These are phyloP conservation scores for Parapsyche elsis DNA, from an alignment of 1,140 invertebrate genomes.

Conservation along the genomic window DNA sequence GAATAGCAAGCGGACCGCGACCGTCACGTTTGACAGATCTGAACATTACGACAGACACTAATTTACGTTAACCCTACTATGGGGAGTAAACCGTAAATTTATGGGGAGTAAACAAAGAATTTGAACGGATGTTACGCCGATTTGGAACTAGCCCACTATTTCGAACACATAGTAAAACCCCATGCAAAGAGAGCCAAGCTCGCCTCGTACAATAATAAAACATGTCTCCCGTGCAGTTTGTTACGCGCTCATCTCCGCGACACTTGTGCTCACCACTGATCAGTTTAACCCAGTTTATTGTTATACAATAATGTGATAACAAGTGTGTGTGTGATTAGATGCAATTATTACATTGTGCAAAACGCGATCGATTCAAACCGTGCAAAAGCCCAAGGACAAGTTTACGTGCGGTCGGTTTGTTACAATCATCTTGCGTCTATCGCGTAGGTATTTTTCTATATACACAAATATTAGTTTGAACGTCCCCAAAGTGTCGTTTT, in stretches of 20 bases:
- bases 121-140: not conserved
- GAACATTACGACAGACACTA: not conserved
- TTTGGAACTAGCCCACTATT: not conserved
- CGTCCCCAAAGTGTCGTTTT: not conserved
- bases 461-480: too few species aligned
- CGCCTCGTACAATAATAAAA: conserved; percentile 42
- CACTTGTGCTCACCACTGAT: not conserved
- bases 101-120: conserved; percentile 19
- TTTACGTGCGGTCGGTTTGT: too few species aligned
- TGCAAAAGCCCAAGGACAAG: too few species aligned
- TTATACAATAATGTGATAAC: too few species aligned
- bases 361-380: too few species aligned
- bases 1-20: too few species aligned
- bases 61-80: conserved; percentile 1
- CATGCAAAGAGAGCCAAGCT: conserved; percentile 37
- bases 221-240: conserved; percentile 40
- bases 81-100: too few species aligned
- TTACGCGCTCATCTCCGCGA: not conserved
- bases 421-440: too few species aligned
- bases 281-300: too few species aligned
- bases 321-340: too few species aligned
- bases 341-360: not conserved
- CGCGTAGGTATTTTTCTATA: too few species aligned
- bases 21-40: not conserved
- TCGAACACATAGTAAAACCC: conserved; percentile 1